Base-by-base conservation (phyloP, 2,113 vertebrate species). In the Calyptomena viridis region DNA sequence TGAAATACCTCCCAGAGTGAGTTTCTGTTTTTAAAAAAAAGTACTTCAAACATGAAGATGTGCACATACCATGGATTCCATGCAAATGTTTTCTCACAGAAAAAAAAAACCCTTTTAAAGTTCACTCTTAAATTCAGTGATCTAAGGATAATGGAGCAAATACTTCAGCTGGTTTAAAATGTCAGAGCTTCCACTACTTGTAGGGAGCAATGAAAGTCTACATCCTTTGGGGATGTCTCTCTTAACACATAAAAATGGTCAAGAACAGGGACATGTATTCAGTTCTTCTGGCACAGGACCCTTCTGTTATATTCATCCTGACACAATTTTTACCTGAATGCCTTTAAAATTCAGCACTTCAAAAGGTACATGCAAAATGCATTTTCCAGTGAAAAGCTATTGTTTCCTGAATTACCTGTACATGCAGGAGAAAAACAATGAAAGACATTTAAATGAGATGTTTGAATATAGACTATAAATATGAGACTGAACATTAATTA, bases 371-470 rank as follows among this genome's bases (percentile, higher is more conserved):
- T 4, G 9, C 69, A 92, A 92, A 87, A 91, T 47, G 31, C 42
- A 83, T 96, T 96, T 92, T 93, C 68, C 72, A 95, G 90, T 33
- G n/a, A 96, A 95, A 96, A 84, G 33, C 35, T 79, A 87, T 71
- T 81, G 55, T 72, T 75, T 77, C 28, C 37, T 59, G 39, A 94
- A 68, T 91, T 89, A 73, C 63, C 69, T 33, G 60, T 11, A 80
- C 69, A 78, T 88, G 28, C 40, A 87, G 73, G 5, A 94, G 68
- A 87, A 93, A 92, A 88, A 59, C 31, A 1, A 85, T 93, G 46
- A 84, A 81, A 87, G 79, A 87, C 62, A 75, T 88, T 94, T 89
- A 89, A 95, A 95, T 44, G 23, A 94, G 63, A 91, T 89, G 63
- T 83, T 94, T 90, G 96, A 97, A 97, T 83, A 84, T 59, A 93